phyloP scores from a whole-genome alignment of 2,888 invertebrate genomes.

The Uloborus plumipes region DNA sequence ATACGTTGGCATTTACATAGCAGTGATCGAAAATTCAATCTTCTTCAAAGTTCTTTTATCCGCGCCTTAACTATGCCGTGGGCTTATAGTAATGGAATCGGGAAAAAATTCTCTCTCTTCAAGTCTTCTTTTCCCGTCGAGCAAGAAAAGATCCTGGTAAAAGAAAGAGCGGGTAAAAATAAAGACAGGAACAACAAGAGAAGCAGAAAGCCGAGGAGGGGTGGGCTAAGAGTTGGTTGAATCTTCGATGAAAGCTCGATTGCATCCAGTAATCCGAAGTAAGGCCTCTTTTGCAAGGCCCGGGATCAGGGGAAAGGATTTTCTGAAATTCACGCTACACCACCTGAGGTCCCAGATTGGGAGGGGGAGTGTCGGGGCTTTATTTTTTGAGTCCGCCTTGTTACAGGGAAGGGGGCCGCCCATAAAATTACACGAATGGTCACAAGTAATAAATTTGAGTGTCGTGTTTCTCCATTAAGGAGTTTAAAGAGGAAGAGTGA shows the following conservation, averaged over 20 bases:
- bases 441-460: no score
- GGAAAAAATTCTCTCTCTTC: conserved; percentile 1
- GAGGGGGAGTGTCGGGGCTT: conserved; percentile 34
- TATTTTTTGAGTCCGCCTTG: conserved; percentile 10
- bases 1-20: no score
- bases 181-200: conserved; percentile 34
- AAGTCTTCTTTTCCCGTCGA: neutral
- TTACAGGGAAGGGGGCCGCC: neutral
- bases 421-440: conserved; percentile 18
- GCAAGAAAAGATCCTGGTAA: neutral
- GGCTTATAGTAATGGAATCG: conserved; percentile 9
- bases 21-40: neutral
- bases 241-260: conserved; percentile 64
- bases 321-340: conserved; percentile 63
- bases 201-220: neutral
- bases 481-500: no score
- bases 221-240: conserved; percentile 29
- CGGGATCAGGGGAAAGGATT: conserved; percentile 51
- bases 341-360: conserved; percentile 58
- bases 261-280: conserved; percentile 54
- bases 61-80: neutral
- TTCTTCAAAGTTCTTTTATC: neutral
- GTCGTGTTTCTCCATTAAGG: no score
- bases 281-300: conserved; percentile 42
- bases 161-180: conserved; percentile 23